Conservation (phyloP, 2,888 invertebrate genomes). For the Tipula vernalis region DNA sequence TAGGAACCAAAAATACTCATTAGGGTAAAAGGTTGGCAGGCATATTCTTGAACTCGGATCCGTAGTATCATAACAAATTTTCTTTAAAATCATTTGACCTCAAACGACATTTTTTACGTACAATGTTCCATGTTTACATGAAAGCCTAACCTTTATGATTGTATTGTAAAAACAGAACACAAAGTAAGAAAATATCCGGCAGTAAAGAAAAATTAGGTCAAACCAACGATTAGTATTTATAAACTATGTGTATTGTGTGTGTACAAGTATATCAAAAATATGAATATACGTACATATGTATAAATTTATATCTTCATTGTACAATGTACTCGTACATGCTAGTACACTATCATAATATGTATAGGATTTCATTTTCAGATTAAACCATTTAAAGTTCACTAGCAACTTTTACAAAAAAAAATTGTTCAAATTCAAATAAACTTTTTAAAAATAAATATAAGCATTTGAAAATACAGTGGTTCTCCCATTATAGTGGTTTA, state of each 20-base stretch:
- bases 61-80: neutral
- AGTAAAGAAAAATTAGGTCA: neutral
- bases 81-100: neutral
- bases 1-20: too few relatives aligned
- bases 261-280: neutral
- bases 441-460: too few relatives aligned
- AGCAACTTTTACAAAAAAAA: too few relatives aligned
- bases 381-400: too few relatives aligned
- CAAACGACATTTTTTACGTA: neutral
- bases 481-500: too few relatives aligned
- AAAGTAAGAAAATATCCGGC: neutral
- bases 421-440: too few relatives aligned
- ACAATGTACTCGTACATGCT: too few relatives aligned
- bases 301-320: neutral
- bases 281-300: neutral
- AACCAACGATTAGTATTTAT: neutral
- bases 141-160: neutral
- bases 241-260: neutral
- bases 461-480: too few relatives aligned
- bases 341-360: too few relatives aligned
- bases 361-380: too few relatives aligned
- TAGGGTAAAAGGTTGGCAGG: too few relatives aligned
- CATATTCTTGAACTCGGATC: too few relatives aligned
- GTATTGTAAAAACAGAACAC: neutral
- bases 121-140: neutral